A percentile compares a stretch with the other conserved stretches of the same genome.
phyloP scores from a whole-genome alignment of 2,888 invertebrate genomes.

The Ornithoptera priamus region DNA sequence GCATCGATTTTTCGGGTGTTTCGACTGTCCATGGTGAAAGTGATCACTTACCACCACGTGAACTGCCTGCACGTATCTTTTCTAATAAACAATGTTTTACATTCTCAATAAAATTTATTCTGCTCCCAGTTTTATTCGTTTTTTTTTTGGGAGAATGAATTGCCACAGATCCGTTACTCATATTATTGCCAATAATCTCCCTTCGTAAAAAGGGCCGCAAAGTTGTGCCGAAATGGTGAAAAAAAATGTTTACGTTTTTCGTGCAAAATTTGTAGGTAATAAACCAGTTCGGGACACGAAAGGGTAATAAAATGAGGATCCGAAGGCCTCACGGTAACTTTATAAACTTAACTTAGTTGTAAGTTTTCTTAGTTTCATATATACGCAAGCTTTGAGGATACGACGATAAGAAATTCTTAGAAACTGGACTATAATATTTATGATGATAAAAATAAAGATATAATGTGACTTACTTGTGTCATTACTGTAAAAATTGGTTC shows the following conservation, averaged over 20 bases:
- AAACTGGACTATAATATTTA: too few species aligned
- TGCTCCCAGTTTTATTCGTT: conserved; percentile 22
- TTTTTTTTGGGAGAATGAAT: conserved; percentile 24
- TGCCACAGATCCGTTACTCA: conserved; percentile 25
- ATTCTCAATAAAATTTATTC: conserved; percentile 20
- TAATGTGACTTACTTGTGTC: too few species aligned
- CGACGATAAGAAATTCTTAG: too few species aligned
- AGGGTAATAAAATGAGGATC: conserved; percentile 55
- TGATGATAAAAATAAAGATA: too few species aligned
- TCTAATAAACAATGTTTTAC: conserved; percentile 24
- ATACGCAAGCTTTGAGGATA: too few species aligned
- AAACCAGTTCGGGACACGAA: conserved; percentile 55
- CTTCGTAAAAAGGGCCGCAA: conserved; percentile 36
- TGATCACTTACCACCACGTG: too few species aligned
- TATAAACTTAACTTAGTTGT: conserved; percentile 33
- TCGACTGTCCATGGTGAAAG: too few species aligned
- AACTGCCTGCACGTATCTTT: too few species aligned
- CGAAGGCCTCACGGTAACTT: conserved; percentile 56
- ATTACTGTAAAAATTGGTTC: too few species aligned
- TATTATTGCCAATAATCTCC: conserved; percentile 30
- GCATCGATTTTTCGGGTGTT: too few species aligned
- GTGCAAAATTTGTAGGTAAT: conserved; percentile 61
- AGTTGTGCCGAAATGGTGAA: conserved; percentile 42
- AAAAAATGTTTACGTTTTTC: conserved; percentile 47
- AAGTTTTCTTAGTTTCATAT: background rate